These are phyloP conservation scores for Pseudorectes ferrugineus DNA, from an alignment of 2,113 vertebrate genomes.

Conservation along the genomic window DNA sequence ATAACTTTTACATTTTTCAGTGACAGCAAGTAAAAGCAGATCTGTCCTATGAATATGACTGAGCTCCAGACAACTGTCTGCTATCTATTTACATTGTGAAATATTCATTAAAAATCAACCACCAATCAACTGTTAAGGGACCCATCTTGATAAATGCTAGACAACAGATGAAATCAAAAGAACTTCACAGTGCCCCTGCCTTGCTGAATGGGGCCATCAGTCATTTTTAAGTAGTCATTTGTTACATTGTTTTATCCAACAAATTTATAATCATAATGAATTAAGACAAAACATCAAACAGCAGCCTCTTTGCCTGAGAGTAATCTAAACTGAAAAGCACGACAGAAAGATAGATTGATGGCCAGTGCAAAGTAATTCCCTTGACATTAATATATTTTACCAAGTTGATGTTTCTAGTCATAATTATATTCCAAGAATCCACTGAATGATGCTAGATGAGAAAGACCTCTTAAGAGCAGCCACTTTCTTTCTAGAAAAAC, in stretches of 20 bases:
- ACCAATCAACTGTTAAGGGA: not conserved
- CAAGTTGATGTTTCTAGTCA: not conserved
- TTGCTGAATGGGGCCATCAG: not conserved
- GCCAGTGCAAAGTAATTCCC: not conserved
- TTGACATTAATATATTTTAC: conserved; percentile 14
- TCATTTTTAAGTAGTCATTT: conserved; percentile 32
- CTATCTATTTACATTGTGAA: not conserved
- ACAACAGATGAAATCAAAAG: not conserved
- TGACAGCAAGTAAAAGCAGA: not conserved
- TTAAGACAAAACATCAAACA: conserved; percentile 20
- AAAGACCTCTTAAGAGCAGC: not conserved
- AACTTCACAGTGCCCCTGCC: not conserved
- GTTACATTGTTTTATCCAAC: not conserved
- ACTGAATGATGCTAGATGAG: not conserved
- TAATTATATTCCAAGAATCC: not conserved
- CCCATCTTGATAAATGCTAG: not conserved
- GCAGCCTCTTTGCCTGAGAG: not conserved
- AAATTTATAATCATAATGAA: conserved; percentile 44
- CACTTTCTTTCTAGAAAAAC: not conserved
- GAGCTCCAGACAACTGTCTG: not conserved
- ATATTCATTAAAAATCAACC: not conserved
- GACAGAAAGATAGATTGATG: conserved; percentile 13
- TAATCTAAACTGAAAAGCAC: conserved; percentile 34
- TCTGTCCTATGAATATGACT: not conserved
- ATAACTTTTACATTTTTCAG: not conserved